Evolutionary conservation across 2,113 vertebrate species (phyloP), one percentile per base, ranked within the genome.

Genomic region (Engraulis encrasicolus): DNA sequence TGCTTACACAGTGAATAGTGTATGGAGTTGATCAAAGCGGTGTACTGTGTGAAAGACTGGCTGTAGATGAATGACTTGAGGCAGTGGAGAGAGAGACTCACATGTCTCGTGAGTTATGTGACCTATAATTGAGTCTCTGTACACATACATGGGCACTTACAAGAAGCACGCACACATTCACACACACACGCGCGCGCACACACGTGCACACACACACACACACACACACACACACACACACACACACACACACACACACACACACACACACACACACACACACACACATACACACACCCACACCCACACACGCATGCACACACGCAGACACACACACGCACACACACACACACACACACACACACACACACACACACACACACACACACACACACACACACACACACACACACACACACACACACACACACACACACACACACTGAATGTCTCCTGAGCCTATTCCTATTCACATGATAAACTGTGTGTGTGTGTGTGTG

Each of bases 401-500:
- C 58, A 66, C n/a, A 66, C 23, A 61, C 23, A 66, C 11, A 54
- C 50, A 52, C 50, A 20, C 49, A 36, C 80, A 37, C 49, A 54
- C 40, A 58, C 50, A 1, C 50, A 17, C n/a, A n/a, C n/a, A n/a
- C n/a, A n/a, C 14, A 5, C 50, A 1, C 20, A n/a, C 20, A 7
- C 54, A 58, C 31, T 17, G 66, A 74, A 34, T 74, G 58, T 36
- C 27, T 74, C 66, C 66, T 74, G 27, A 36, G 66, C 66, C 15
- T 31, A 14, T 71, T 27, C 34, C 61, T 71, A 31, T 71, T 71
- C 27, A 71, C 27, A 31, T 71, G 61, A 71, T 71, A 82, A 66
- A 82, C 66, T 36, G 54, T 40, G 2, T 9, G 20, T 82, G n/a
- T 82, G 54, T n/a, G 54, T 9, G 15, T 18, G 50, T 37, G 52